Conservation (phyloP, 2,888 invertebrate species). For the Latrodectus elegans region DNA sequence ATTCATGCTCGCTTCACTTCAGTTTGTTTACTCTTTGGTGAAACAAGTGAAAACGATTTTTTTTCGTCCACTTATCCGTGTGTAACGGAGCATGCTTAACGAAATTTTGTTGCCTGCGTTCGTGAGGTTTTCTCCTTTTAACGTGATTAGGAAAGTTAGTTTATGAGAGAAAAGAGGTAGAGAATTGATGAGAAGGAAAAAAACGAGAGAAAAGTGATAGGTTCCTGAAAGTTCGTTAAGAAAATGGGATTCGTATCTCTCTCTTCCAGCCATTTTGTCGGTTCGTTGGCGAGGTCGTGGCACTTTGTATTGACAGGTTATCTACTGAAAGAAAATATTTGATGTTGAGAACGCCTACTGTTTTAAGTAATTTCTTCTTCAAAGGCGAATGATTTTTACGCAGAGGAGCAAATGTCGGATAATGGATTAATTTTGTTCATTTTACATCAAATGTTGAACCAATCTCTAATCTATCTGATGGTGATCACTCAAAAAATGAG, state of each 20-base stretch:
- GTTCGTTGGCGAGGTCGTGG: too few species aligned
- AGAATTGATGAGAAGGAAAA: constrained; percentile 1
- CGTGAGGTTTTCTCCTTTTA: constrained; percentile 22
- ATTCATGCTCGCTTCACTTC: constrained; percentile 20
- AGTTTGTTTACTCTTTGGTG: constrained; percentile 16
- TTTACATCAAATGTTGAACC: too few species aligned
- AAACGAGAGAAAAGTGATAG: neutral
- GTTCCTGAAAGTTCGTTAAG: constrained; percentile 30
- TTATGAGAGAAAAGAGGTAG: constrained; percentile 30
- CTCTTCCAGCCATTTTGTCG: too few species aligned
- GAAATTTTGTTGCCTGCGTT: constrained; percentile 25
- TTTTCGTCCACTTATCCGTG: neutral
- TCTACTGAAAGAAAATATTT: too few species aligned
- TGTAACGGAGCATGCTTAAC: constrained; percentile 38
- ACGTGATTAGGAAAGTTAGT: constrained; percentile 45
- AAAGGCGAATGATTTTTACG: too few species aligned
- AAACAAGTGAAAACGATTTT: constrained; percentile 12
- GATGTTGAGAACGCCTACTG: too few species aligned
- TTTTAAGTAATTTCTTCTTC: too few species aligned
- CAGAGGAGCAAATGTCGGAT: too few species aligned
- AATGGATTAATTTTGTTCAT: too few species aligned
- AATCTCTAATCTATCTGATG: too few species aligned
- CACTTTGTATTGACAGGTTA: too few species aligned
- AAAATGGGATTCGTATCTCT: constrained; percentile 26
- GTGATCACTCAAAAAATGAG: too few species aligned